Evolutionary conservation across 1,140 invertebrate species (phyloP).

Genomic region (Ridgeia piscesae): DNA sequence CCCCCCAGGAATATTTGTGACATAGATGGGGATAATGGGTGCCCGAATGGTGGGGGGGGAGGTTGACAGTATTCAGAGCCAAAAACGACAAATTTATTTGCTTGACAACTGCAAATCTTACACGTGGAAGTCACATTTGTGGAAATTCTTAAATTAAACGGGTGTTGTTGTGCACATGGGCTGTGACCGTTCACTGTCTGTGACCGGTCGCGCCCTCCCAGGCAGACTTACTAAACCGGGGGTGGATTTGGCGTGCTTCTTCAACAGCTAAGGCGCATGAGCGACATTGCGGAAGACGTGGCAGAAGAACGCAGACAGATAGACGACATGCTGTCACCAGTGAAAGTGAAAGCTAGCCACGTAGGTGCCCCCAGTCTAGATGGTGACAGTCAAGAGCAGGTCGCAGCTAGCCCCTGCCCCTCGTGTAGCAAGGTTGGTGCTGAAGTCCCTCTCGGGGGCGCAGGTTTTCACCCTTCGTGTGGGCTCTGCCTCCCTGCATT

Average conservation of each 20-base stretch:
- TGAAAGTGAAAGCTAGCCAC: not conserved
- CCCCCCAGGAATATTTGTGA: not conserved
- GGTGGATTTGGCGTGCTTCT: not conserved
- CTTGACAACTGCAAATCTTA: not conserved
- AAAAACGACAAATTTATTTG: not conserved
- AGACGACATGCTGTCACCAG: not conserved
- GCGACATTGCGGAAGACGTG: not conserved
- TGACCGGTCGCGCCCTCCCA: not conserved
- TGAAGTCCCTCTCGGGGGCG: not conserved
- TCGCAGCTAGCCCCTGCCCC: not conserved
- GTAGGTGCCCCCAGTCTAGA: slow-evolving; percentile 3
- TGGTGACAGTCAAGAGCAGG: not conserved
- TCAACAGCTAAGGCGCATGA: not conserved
- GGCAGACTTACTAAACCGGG: not conserved
- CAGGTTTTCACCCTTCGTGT: not conserved
- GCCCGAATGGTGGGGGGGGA: no score
- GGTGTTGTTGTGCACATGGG: not conserved
- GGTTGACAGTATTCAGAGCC: not conserved
- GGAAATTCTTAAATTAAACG: not conserved
- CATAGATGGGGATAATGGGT: not conserved
- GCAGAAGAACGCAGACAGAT: not conserved
- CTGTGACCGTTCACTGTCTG: not conserved
- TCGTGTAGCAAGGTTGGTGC: slow-evolving; percentile 3
- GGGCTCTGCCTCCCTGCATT: not conserved
- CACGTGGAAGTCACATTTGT: not conserved